phyloP scores from a whole-genome alignment of 2,113 vertebrate species.

The Circaetus cinerascens region DNA sequence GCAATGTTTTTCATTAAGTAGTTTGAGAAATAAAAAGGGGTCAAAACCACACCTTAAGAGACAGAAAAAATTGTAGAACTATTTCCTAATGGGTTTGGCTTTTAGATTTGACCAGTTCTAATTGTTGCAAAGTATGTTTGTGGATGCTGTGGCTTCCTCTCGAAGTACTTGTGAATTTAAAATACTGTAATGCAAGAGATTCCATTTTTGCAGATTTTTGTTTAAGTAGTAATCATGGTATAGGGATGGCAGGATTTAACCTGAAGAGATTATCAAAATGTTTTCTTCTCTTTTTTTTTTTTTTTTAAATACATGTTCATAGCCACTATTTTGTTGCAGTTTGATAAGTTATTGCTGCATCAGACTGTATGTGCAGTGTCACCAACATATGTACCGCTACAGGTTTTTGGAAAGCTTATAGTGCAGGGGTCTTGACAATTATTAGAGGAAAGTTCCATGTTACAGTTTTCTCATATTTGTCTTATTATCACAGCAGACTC shows the following conservation, averaged over 20 bases:
- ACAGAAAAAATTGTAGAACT: background rate
- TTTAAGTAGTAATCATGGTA: background rate
- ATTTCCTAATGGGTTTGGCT: background rate
- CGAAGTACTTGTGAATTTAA: background rate
- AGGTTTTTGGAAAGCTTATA: background rate
- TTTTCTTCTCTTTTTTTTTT: background rate
- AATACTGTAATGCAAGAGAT: background rate
- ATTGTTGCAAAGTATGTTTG: background rate
- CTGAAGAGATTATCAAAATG: background rate
- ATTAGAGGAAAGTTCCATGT: background rate
- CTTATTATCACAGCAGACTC: background rate
- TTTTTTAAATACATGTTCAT: background rate
- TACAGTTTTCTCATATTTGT: background rate
- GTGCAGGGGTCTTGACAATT: background rate
- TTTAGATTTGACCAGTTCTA: background rate
- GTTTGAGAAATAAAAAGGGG: background rate
- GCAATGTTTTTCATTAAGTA: background rate
- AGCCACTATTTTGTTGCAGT: background rate
- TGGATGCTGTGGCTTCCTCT: background rate
- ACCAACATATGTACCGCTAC: background rate
- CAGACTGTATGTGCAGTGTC: background rate
- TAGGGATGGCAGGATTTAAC: background rate
- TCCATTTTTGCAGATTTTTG: background rate
- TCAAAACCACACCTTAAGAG: background rate
- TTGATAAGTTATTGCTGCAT: background rate